phyloP scores from a whole-genome alignment of 2,113 vertebrate genomes.

The Pelvicachromis taeniatus region DNA sequence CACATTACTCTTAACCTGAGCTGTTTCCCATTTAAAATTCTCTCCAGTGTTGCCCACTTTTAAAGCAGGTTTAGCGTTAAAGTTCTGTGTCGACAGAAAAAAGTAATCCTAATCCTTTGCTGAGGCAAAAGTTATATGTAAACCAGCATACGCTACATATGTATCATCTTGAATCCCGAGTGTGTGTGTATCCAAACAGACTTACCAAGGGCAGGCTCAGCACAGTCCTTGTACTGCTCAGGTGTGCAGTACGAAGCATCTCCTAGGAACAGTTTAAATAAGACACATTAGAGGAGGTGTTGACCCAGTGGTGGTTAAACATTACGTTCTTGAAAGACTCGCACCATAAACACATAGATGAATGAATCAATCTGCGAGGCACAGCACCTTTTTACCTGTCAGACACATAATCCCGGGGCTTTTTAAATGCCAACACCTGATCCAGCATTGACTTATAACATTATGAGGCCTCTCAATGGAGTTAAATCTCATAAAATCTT shows the following conservation, averaged over 20 bases:
- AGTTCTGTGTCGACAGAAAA: not conserved
- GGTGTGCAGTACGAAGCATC: conserved; percentile 96
- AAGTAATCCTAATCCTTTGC: conserved; percentile 3
- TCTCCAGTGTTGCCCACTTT: not conserved
- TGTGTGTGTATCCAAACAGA: conserved; percentile 13
- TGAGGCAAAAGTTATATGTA: not conserved
- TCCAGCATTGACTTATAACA: conserved; percentile 14
- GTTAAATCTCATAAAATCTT: not conserved
- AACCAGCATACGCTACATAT: not conserved
- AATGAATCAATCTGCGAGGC: not conserved
- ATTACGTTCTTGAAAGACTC: not conserved
- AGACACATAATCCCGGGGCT: not conserved
- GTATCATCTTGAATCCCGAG: not conserved
- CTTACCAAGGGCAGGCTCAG: conserved; percentile 94
- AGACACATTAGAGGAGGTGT: not conserved
- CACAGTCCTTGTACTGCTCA: conserved; percentile 98
- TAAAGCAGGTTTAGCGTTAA: conserved; percentile 17
- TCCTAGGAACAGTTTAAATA: conserved; percentile 72
- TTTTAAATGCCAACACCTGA: not conserved
- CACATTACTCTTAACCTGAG: not conserved
- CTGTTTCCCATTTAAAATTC: not conserved
- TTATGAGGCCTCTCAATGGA: not conserved
- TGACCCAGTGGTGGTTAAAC: not conserved
- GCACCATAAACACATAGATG: not conserved
- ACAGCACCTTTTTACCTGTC: not conserved